phyloP scores from a whole-genome alignment of 2,888 invertebrate genomes.

The Yponomeuta sedellus region DNA sequence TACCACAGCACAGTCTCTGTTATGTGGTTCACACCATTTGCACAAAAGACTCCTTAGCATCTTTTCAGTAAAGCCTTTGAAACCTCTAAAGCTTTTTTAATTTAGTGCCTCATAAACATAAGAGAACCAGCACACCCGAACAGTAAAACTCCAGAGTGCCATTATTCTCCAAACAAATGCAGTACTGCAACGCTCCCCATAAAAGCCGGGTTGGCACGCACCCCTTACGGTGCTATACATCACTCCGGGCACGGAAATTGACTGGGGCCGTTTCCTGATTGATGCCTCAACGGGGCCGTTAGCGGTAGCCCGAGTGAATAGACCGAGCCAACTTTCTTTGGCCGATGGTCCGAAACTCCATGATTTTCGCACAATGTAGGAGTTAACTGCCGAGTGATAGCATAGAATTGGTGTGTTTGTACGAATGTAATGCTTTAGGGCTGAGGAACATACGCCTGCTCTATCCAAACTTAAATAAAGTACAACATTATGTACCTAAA shows the following conservation, averaged over 20 bases:
- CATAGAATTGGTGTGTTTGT: neutral
- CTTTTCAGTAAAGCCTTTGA: no score
- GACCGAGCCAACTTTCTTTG: neutral
- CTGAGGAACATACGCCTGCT: neutral
- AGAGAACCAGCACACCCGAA: no score
- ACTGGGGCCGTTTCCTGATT: constrained; percentile 36
- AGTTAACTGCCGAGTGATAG: neutral
- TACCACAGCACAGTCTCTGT: no score
- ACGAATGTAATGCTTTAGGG: neutral
- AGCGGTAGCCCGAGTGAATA: constrained; percentile 8
- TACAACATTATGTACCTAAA: neutral
- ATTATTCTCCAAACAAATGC: neutral
- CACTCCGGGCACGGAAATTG: constrained; percentile 33
- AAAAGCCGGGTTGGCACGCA: constrained; percentile 8
- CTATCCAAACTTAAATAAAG: neutral
- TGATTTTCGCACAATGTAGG: neutral
- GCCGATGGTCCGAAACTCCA: neutral
- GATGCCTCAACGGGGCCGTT: constrained; percentile 33
- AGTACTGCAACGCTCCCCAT: neutral
- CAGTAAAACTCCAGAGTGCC: no score
- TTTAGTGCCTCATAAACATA: no score
- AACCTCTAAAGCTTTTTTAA: no score
- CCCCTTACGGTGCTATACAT: neutral
- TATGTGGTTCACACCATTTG: no score
- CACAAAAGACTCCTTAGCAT: no score